A percentile compares a stretch with the other conserved stretches of the same genome.
These are phyloP conservation scores for Eolophus roseicapilla DNA, from an alignment of 2,113 vertebrate species.

Conservation along the genomic window DNA sequence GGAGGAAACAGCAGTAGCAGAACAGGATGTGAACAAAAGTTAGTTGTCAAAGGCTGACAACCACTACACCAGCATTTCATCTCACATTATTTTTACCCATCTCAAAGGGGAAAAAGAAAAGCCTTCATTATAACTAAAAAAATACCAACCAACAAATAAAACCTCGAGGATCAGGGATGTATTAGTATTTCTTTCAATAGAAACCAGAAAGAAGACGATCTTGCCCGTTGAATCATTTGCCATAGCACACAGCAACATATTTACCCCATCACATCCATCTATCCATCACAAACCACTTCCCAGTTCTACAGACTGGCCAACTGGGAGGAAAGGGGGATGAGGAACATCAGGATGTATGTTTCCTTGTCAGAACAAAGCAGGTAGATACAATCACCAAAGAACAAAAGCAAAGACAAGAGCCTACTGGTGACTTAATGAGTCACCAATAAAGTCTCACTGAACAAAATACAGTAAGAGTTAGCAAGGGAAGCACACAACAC, in stretches of 20 bases:
- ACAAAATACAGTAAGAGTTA: neutral
- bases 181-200: neutral
- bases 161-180: neutral
- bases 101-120: neutral
- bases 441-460: neutral
- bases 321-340: neutral
- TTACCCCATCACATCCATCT: neutral
- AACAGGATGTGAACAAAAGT: conserved; percentile 14
- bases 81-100: neutral
- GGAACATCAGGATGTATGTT: neutral
- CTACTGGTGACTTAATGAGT: neutral
- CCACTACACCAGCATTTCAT: neutral
- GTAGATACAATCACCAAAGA: neutral
- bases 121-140: neutral
- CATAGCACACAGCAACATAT: neutral
- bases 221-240: neutral
- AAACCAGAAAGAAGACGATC: neutral
- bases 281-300: neutral
- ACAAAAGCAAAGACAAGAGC: neutral
- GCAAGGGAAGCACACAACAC: neutral
- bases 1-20: neutral
- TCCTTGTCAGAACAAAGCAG: neutral
- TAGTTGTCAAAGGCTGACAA: neutral
- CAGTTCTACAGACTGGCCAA: neutral
- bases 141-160: neutral